Evolutionary conservation across 2,113 vertebrate genomes (phyloP).

Genomic region (Coregonus clupeaformis): DNA sequence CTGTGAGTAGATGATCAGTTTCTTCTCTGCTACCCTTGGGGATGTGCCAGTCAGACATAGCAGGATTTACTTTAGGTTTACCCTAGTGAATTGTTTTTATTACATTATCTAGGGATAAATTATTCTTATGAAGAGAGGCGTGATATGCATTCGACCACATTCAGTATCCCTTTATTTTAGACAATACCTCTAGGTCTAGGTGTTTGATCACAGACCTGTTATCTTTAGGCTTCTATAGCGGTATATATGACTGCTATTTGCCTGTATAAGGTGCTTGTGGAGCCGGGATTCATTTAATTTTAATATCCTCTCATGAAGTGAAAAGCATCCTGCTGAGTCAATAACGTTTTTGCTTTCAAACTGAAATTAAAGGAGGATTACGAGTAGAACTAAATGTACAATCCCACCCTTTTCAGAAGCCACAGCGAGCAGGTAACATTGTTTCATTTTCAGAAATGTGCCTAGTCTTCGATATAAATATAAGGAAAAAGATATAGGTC

Average conservation of each 20-base stretch:
- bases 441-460: conserved; percentile 14
- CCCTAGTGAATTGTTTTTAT: neutral
- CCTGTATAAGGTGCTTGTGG: neutral
- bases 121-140: neutral
- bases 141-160: too few species aligned
- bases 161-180: too few species aligned
- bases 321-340: conserved; percentile 25
- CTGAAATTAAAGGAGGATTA: conserved; percentile 1
- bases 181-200: too few species aligned
- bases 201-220: too few species aligned
- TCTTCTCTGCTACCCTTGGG: neutral
- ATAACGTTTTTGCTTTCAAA: neutral
- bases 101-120: neutral
- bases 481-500: neutral
- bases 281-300: conserved; percentile 21
- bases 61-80: neutral
- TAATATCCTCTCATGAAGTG: conserved; percentile 30
- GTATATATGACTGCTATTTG: neutral
- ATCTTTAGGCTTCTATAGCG: too few species aligned
- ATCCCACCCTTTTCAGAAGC: conserved; percentile 19
- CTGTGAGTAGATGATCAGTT: neutral
- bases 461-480: neutral
- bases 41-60: neutral
- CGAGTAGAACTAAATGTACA: neutral
- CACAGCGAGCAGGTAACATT: neutral